Conservation (phyloP, 2,888 invertebrate genomes). For the Orchestes rusci region DNA sequence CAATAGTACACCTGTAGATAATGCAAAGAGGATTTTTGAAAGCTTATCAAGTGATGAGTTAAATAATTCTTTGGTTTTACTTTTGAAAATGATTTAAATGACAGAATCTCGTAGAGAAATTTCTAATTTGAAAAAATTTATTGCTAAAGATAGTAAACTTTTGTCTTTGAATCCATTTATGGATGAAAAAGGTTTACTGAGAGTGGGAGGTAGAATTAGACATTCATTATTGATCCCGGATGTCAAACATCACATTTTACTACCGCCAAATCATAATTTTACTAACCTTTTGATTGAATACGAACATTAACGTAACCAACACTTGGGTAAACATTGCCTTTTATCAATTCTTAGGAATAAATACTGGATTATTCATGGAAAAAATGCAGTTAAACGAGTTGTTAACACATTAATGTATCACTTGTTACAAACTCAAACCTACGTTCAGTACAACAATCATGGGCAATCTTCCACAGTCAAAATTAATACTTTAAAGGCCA, state of each 20-base stretch:
- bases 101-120: conserved; percentile 1
- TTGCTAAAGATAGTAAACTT: background rate
- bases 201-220: background rate
- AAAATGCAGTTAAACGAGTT: background rate
- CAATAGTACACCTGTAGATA: background rate
- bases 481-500: background rate
- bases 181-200: background rate
- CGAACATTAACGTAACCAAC: conserved; percentile 1
- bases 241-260: conserved; percentile 1
- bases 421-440: background rate
- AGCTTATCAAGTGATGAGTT: background rate
- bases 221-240: conserved; percentile 1
- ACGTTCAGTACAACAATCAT: conserved; percentile 1
- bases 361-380: conserved; percentile 3
- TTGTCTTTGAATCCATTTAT: conserved; percentile 1
- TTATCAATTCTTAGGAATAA: background rate
- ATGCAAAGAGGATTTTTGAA: background rate
- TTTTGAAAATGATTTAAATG: conserved; percentile 1
- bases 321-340: background rate
- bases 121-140: background rate
- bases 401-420: background rate
- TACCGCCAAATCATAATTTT: conserved; percentile 6
- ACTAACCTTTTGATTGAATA: conserved; percentile 2
- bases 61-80: background rate
- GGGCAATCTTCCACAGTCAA: conserved; percentile 4